These are phyloP conservation scores for Zaprionus nigranus DNA, from an alignment of 1,140 invertebrate genomes.

Conservation along the genomic window DNA sequence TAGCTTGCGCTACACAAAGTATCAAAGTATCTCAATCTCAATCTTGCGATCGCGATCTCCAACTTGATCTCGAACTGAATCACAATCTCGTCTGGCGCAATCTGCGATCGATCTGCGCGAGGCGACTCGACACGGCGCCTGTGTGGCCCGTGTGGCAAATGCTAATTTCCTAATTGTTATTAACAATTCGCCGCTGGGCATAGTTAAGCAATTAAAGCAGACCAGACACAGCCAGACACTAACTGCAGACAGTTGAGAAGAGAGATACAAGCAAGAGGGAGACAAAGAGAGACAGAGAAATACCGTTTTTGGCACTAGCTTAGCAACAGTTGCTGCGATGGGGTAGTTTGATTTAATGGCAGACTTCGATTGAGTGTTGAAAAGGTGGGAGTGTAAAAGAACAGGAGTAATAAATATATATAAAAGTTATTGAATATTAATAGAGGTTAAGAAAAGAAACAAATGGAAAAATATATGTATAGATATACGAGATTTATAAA, in stretches of 20 bases:
- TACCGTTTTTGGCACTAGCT: not conserved
- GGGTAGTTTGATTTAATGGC: constrained; percentile 1
- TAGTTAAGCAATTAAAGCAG: constrained; percentile 81
- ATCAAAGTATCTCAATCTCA: constrained; percentile 8
- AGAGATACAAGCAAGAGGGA: not conserved
- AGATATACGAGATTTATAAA: no score
- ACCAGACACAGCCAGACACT: constrained; percentile 41
- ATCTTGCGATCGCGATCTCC: constrained; percentile 2
- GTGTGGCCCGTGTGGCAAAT: constrained; percentile 43
- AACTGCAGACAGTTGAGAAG: not conserved
- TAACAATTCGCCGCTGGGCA: constrained; percentile 76
- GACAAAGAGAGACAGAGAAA: not conserved
- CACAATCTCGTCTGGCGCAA: constrained; percentile 31
- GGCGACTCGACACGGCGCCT: not conserved
- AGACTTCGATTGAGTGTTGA: no score
- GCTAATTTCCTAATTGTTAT: constrained; percentile 80
- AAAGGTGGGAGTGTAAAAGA: not conserved
- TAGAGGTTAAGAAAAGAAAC: no score
- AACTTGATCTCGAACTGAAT: constrained; percentile 46
- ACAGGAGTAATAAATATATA: not conserved
- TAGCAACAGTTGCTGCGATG: not conserved
- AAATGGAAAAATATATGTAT: no score
- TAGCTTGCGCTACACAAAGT: constrained; percentile 44
- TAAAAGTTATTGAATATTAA: no score
- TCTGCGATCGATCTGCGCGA: constrained; percentile 37